Evolutionary conservation across 1,140 invertebrate genomes (phyloP), one percentile per base, ranked within the genome.

Genomic region (Arctopsyche grandis): DNA sequence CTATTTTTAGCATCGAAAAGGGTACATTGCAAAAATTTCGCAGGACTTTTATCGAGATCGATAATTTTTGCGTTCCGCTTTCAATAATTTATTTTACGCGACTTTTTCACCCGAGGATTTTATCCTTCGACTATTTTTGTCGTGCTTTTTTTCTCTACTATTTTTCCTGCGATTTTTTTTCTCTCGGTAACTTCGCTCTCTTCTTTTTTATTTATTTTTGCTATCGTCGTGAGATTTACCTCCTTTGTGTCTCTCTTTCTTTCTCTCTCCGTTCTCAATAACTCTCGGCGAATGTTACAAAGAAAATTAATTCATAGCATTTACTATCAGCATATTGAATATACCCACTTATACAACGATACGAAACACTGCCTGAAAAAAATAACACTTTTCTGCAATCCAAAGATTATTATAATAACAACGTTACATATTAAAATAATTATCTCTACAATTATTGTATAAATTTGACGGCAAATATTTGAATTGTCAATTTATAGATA

Each of bases 141-240:
- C 22, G 63, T 14, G 63, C 63, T 22, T 24, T 29, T 66, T 60
- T 52, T 60, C 19, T 12, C 63, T 26, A 26, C 63, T 66, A 66
- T 26, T 66, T 26, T 66, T 66, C 24, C 63, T 24, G 14, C 21
- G 63, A 66, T 9, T 66, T 66, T 66, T 63, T 26, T 66, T 22
- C 21, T 60, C 63, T 24, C 24, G 21, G 63, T 26, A 66, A 66
- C 22, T 66, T 66, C 9, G 26, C 12, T 60, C n/a, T 9, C 21
- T 21, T 60, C 4, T 60, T 66, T 66, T 66, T 29, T 29, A 22
- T 26, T 66, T 66, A 66, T 66, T 52, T 52, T 66, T 24, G 22
- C 63, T 66, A 24, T 66, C 24, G 63, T 66, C 63, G 63, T 22
- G 63, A 66, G 63, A 66, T 66, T 66, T 66, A 66, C 63, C 63